A percentile compares a stretch with the other conserved stretches of the same genome.
Evolutionary conservation across 2,113 vertebrate genomes (phyloP).

Genomic region (Piprites chloris): DNA sequence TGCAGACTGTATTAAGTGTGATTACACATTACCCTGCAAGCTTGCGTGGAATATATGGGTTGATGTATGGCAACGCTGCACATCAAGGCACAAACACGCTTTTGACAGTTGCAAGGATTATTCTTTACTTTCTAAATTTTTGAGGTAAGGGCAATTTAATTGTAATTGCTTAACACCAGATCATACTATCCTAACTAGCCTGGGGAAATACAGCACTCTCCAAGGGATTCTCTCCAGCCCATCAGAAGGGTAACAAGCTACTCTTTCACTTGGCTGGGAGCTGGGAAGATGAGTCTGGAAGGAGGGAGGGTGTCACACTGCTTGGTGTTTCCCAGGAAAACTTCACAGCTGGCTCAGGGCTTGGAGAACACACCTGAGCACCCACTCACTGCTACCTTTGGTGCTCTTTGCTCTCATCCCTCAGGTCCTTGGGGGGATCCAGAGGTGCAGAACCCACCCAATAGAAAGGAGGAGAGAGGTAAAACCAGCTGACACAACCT

Average conservation of each 20-base stretch:
- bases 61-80: not conserved
- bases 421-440: accelerated
- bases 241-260: accelerated
- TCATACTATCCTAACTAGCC: not conserved
- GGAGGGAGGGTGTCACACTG: not conserved
- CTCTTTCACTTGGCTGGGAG: not conserved
- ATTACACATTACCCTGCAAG: not conserved
- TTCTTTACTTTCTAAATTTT: not conserved
- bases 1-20: not conserved
- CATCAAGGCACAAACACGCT: not conserved
- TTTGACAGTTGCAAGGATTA: not conserved
- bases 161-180: not conserved
- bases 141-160: not conserved
- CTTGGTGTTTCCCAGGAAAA: not conserved
- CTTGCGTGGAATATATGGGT: not conserved
- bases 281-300: not conserved
- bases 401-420: accelerated
- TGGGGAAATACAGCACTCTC: not conserved
- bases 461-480: not conserved
- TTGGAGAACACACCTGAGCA: not conserved
- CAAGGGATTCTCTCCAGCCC: not conserved
- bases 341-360: no score
- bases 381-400: accelerated
- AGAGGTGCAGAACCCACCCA: not conserved
- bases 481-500: not conserved